Base-by-base conservation (phyloP, 2,113 vertebrate species). In the Etheostoma spectabile region DNA sequence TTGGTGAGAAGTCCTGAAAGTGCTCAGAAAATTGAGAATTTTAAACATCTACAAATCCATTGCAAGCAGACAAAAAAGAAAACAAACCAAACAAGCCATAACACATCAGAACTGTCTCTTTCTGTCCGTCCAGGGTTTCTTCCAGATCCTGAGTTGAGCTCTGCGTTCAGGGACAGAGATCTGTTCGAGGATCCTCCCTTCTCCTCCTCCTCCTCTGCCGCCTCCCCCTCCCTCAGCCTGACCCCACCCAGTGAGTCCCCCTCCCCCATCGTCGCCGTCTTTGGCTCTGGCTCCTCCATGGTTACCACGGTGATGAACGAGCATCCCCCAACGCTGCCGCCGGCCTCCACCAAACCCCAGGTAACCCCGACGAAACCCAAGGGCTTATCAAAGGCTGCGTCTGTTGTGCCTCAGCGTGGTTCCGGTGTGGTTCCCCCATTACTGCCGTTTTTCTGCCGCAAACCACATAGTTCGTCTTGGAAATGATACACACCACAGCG, bases 261-360 rank as follows among this genome's bases (percentile, higher is more conserved):
- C 77, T 91, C 94, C 92, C 90, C 91, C 84, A 85, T 80, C 24
- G 75, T 59, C n/a, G 89, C 64, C 13, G 76, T 80, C 79, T 89
- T 90, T 72, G 91, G 89, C 88, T 91, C 92, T 1, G 91, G 88
- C 68, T 94, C 93, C 76, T 94, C 93, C 4, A 79, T 93, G 63
- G 96, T 97, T 88, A 91, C 94, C 70, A 94, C 92, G 21, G 95
- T 90, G 86, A 96, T 93, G 79, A 96, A 94, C 0, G 96, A 97
- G 87, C 96, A 97, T 88, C 95, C 96, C 86, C 95, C 96, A 75
- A 94, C 95, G 49, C 90, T 95, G 84, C 94, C 96, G 21, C 94
- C 95, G 53, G 94, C 96, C n/a, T 96, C 97, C 67, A 95, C 95
- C 81, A 94, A 93, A 87, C 92, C 96, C 64, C 96, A 97, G 97